Percentiles rank a stretch among this genome's conserved stretches.
Evolutionary conservation across 2,113 vertebrate species (phyloP).

Genomic region (Syngnathus scovelli): DNA sequence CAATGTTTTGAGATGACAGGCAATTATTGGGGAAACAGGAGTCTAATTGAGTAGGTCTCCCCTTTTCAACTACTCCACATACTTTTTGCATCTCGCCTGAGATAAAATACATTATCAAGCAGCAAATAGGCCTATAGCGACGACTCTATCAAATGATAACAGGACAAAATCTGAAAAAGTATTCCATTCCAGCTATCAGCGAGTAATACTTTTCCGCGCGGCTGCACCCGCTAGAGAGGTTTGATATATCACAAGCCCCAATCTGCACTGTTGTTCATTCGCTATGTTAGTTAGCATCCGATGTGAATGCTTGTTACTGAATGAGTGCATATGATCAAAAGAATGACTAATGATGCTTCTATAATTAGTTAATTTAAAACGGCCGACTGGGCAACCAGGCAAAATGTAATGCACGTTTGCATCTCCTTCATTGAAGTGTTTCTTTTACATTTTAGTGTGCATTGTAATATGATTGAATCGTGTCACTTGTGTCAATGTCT

Average conservation of each 20-base stretch:
- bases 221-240: neutral
- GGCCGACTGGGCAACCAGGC: neutral
- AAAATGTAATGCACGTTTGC: neutral
- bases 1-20: neutral
- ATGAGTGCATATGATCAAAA: constrained; percentile 2
- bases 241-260: constrained; percentile 5
- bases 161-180: neutral
- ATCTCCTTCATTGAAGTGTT: neutral
- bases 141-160: neutral
- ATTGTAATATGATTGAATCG: neutral
- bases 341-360: constrained; percentile 46
- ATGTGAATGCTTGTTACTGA: constrained; percentile 5
- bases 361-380: constrained; percentile 36
- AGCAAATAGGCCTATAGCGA: neutral
- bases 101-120: neutral
- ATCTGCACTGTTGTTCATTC: constrained; percentile 9
- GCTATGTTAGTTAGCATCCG: constrained; percentile 2
- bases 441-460: constrained; percentile 6
- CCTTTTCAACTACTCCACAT: neutral
- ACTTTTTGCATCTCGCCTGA: neutral
- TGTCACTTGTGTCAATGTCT: neutral
- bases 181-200: neutral
- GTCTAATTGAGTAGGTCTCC: neutral
- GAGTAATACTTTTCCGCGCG: neutral
- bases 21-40: neutral